Base-by-base conservation (phyloP, 1,140 invertebrate genomes). In the Psix sp. region DNA sequence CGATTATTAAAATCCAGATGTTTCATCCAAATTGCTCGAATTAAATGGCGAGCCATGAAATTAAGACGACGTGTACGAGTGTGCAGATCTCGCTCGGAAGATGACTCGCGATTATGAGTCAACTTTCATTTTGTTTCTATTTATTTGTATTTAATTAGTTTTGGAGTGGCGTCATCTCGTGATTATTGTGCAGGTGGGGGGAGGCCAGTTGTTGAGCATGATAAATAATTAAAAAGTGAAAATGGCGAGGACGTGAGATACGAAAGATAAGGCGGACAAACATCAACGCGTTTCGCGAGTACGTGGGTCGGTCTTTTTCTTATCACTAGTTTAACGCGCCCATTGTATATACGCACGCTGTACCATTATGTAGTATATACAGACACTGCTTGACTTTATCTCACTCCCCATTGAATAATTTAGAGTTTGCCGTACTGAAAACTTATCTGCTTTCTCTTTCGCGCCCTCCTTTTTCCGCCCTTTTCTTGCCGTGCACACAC, bases 321-420 rank as follows among this genome's bases (percentile, higher is more conserved):
- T 70, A 70, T 70, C 66, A 36, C 42, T 29, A 49, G 40, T 52
- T 51, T 59, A 59, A 59, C 65, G 54, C 46, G 45, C 16, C 33
- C 46, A 52, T 67, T 59, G 54, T 52, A 59, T 60, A 59, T 59
- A 51, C 43, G 52, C 45, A 57, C 15, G 52, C 52, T 36, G 63
- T 35, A 35, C 52, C 63, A 67, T 59, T 67, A 67, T 59, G 38
- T 29, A 49, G 14, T 39, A 54, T 11, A 77, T 79, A 82, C 76
- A 78, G 78, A 70, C 57, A 54, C 36, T 5, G 49, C 9, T 6
- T 42, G 38, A 48, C 36, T 29, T 54, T 35, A 77, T 51, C 26
- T 38, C 48, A 29, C 21, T 39, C 39, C 48, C 43, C 36, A 52
- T 68, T 68, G 59, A 52, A 68, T 68, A 59, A 59, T 68, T 68